Evolutionary conservation across 2,888 invertebrate species (phyloP), one percentile per base, ranked within the genome.

Genomic region (Lacanobia wlatinum): DNA sequence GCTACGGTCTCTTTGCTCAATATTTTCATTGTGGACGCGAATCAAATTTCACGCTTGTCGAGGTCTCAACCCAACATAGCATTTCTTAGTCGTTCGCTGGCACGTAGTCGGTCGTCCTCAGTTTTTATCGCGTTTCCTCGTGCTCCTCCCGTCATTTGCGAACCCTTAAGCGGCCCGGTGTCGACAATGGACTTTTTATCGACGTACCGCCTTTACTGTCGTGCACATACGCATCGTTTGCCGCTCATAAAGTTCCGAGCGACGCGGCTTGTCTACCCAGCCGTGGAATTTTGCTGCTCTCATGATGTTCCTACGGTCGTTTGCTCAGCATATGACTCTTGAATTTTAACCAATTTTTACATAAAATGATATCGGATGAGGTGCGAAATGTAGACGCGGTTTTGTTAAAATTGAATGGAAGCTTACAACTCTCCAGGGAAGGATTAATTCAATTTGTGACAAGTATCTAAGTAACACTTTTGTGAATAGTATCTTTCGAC

Each of bases 181-280:
- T 91, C 92, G 92, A 91, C 93, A 93, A 93, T 93, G 93, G 92
- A 89, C 88, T 93, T 94, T 95, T 95, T 95, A 94, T 94, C 93
- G 92, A 83, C 90, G 87, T 87, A 89, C 91, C 90, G 90, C 88
- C 89, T 92, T 91, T 91, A 91, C 91, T 89, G 90, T 83, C 90
- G 90, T 87, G 87, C 89, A 92, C 91, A 91, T 89, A 91, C 91
- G 90, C 91, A 90, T 92, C 92, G 92, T 94, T 94, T 93, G 89
- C 84, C 87, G 90, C 88, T 89, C 93, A 91, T 94, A 93, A 92
- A 92, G 92, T 92, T 90, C 84, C 87, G 84, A 90, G 89, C 88
- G 86, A 74, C 86, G 87, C 83, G 85, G 78, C 87, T 88, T 89
- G 87, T 88, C 90, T 89, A 87, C 87, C 88, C 89, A 91, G 78